Base-by-base conservation (phyloP, 2,113 vertebrate genomes). In the Agapornis roseicollis region DNA sequence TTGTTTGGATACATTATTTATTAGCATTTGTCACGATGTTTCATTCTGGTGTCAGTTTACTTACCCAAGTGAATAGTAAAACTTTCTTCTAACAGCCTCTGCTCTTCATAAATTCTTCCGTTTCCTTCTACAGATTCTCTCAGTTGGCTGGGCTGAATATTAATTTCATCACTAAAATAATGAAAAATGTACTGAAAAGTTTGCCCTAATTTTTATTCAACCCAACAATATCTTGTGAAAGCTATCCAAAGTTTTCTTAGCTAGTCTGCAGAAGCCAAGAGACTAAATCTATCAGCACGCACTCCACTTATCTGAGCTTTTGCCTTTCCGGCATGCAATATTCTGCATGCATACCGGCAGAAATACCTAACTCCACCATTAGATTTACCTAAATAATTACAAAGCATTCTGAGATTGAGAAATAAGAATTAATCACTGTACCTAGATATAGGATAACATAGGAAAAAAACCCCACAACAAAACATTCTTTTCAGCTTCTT, bases 11-110 rank as follows among this genome's bases (percentile, higher is more conserved):
- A 68, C 8, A n/a, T 60, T 18, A 66, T 81, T 66, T 71, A 71
- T 68, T 76, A 93, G 11, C n/a, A 65, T 46, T 49, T 78, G 6
- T n/a, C 61, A 61, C 3, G 41, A 39, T 18, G 11, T 46, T 70
- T 66, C 37, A 28, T 11, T 86, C 73, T 81, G 16, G 33, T 63
- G 33, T 49, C 58, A 39, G 14, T 58, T 47, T 29, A 89, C 97
- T 96, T 97, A 99, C 99, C 99, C 91, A 99, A 97, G 95, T 99
- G 99, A 92, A 99, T 99, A 70, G 99, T 99, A 97, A 99, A 99
- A 88, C 99, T 99, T 97, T 99, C 99, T 97, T 99, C 99, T 97
- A 99, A 96, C 93, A 98, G 98, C 71, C 98, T 98, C 90, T 99
- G 99, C 80, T 99, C 99, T 96, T 99, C 99, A 94, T 98, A 99